Evolutionary conservation across 2,888 invertebrate species (phyloP), one percentile per base, ranked within the genome.

Genomic region (Yponomeuta cagnagella): DNA sequence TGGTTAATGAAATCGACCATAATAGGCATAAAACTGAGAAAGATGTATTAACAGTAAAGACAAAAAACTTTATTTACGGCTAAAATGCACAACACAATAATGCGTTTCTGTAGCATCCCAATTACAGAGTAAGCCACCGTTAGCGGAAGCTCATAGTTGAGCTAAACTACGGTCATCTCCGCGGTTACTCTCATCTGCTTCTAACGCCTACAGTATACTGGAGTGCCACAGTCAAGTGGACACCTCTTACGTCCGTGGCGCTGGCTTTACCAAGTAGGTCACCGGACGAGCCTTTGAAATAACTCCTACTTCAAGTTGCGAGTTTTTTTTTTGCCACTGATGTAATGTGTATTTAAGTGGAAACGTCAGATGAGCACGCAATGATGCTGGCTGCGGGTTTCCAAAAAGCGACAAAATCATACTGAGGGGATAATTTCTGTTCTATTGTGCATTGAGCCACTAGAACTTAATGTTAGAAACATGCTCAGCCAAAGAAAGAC

Each of bases 71-170:
- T 37, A 43, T 43, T 33, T 33, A 33, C 3, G 8, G 6, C 43
- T 8, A 43, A 3, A 43, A 43, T 43, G 8, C 43, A 43, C 37
- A 37, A 37, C 43, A 43, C 9, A 43, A 43, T 8, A 8, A 43
- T 43, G 43, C 43, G 43, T 43, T 43, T 43, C 43, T 3, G 43
- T 43, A 43, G 43, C 43, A 33, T 10, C 10, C 12, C n/a, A 12
- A 10, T 23, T 37, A n/a, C 68, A 75, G 71, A 75, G 76, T 79
- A 78, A 80, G 80, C 82, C 52, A 58, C 52, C 52, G 15, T 58
- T 81, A 80, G 78, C 90, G 90, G 90, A 91, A 90, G 89, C 86
- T 77, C 79, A 81, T 84, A 89, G 90, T 91, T 91, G 89, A 85
- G 87, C 83, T 83, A 83, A 87, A 86, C 84, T 83, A 82, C 87